Conservation (phyloP, 2,113 vertebrate genomes). For the Gallinago paraguaiae region DNA sequence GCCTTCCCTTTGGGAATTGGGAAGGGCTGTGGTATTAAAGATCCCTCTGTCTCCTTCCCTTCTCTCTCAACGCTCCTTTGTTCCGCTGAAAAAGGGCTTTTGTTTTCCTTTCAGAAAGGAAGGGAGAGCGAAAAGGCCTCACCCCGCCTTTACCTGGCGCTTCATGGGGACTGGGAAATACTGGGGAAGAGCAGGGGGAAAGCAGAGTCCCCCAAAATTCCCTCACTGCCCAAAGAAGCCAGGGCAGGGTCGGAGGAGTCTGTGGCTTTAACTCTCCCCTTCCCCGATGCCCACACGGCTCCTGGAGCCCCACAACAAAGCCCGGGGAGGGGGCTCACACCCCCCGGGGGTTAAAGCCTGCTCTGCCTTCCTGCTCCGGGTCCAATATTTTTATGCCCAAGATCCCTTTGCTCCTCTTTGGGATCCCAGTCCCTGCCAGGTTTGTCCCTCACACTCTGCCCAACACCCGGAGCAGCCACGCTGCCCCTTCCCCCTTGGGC, state of each 20-base stretch:
- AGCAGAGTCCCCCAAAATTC: neutral
- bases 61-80: neutral
- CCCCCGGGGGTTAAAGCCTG: neutral
- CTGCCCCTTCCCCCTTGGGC: fast-evolving
- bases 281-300: neutral
- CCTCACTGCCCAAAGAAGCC: neutral
- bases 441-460: neutral
- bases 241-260: neutral
- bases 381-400: neutral
- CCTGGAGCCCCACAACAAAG: neutral
- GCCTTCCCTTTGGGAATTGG: neutral
- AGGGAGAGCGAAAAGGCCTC: neutral
- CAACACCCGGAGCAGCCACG: fast-evolving
- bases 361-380: neutral
- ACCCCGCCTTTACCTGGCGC: neutral
- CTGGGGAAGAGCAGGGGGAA: neutral
- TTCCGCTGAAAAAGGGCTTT: neutral
- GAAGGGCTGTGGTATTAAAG: neutral
- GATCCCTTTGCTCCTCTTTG: neutral
- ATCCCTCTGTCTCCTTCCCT: neutral
- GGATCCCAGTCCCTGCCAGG: neutral
- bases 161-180: neutral
- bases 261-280: neutral
- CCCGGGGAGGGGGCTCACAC: neutral
- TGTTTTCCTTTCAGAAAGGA: neutral